Conservation (phyloP, 2,888 invertebrate genomes). For the Eledone cirrhosa region DNA sequence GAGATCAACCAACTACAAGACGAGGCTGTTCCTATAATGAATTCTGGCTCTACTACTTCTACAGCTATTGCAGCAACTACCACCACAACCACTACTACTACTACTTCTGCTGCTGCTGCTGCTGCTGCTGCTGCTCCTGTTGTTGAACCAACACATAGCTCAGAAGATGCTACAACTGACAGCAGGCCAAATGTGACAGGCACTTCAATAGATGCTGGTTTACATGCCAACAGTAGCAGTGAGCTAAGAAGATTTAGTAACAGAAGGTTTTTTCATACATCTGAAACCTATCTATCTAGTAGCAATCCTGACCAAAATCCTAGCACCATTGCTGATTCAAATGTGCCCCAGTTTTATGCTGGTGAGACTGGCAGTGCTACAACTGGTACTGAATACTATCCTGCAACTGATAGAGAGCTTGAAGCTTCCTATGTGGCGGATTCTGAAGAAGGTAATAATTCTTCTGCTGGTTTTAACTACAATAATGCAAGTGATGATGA, state of each 20-base stretch:
- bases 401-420: not conserved
- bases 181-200: not conserved
- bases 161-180: not conserved
- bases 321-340: not conserved
- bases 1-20: not conserved
- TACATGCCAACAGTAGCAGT: not conserved
- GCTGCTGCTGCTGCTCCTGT: not conserved
- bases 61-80: too few species aligned
- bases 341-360: not conserved
- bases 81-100: too few species aligned
- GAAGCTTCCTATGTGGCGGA: not conserved
- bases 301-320: not conserved
- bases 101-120: not conserved
- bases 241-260: not conserved
- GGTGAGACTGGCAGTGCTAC: not conserved
- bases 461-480: not conserved
- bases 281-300: not conserved
- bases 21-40: not conserved
- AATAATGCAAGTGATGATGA: not conserved
- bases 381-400: not conserved
- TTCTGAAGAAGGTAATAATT: not conserved
- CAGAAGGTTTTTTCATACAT: not conserved
- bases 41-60: not conserved
- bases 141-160: not conserved
- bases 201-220: not conserved